phyloP scores from a whole-genome alignment of 2,113 vertebrate genomes.

The Gnathonemus longibarbis region DNA sequence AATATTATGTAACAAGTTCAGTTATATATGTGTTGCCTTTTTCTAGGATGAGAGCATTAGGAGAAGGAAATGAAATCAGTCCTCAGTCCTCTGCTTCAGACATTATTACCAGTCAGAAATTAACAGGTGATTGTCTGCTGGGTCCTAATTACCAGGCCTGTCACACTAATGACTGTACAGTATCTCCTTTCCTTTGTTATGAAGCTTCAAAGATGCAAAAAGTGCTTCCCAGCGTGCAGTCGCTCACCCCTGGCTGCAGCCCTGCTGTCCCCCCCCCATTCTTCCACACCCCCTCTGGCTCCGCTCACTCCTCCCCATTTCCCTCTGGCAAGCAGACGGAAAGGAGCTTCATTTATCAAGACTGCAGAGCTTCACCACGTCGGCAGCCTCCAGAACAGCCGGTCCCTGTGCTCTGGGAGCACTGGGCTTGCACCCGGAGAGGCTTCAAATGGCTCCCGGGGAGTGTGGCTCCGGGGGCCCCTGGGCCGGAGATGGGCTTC shows the following conservation, averaged over 20 bases:
- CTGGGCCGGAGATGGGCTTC: neutral
- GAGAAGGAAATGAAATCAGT: neutral
- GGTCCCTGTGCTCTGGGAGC: neutral
- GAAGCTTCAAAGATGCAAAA: constrained; percentile 5
- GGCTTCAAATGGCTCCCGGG: neutral
- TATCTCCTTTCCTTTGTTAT: neutral
- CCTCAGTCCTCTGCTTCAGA: neutral
- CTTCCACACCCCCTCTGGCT: neutral
- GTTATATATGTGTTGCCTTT: neutral
- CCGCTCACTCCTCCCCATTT: neutral
- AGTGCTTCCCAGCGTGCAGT: constrained; percentile 13
- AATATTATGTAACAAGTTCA: constrained; percentile 4
- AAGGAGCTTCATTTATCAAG: constrained; percentile 27
- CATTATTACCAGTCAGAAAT: constrained; percentile 14
- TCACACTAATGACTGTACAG: neutral
- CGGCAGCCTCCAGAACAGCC: neutral
- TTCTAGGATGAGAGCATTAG: neutral
- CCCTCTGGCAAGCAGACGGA: constrained; percentile 10
- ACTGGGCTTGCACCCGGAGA: neutral
- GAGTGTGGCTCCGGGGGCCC: neutral
- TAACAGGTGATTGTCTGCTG: constrained; percentile 23
- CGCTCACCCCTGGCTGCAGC: neutral
- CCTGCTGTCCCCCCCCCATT: neutral
- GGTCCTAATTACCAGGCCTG: constrained; percentile 19
- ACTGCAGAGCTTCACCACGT: neutral